These are phyloP conservation scores for Macquaria ambigua DNA, from an alignment of 2,113 vertebrate genomes.

Conservation along the genomic window DNA sequence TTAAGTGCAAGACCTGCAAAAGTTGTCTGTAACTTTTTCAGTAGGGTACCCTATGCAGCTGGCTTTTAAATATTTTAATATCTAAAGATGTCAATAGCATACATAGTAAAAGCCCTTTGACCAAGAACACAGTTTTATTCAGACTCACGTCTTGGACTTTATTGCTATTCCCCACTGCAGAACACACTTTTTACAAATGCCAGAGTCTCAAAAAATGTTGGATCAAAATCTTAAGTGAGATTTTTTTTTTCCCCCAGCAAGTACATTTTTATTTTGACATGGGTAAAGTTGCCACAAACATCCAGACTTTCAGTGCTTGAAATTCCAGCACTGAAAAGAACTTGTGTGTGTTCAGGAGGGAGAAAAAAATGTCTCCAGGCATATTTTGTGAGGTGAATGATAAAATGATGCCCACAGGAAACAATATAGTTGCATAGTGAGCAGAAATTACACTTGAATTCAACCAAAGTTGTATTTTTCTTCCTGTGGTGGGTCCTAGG, in stretches of 20 bases:
- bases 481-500: slow-evolving; percentile 14
- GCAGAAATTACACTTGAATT: slow-evolving; percentile 44
- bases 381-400: slow-evolving; percentile 68
- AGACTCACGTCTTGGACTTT: slow-evolving; percentile 8
- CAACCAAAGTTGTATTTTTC: slow-evolving; percentile 36
- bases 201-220: slow-evolving; percentile 37
- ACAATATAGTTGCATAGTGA: slow-evolving; percentile 44
- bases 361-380: slow-evolving; percentile 54
- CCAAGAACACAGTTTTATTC: slow-evolving; percentile 16
- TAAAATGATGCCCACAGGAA: slow-evolving; percentile 65
- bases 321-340: slow-evolving; percentile 32
- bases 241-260: neutral
- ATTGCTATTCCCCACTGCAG: slow-evolving; percentile 11
- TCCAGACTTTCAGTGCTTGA: slow-evolving; percentile 32
- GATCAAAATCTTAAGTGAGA: slow-evolving; percentile 51
- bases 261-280: slow-evolving; percentile 43
- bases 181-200: slow-evolving; percentile 29
- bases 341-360: slow-evolving; percentile 36
- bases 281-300: slow-evolving; percentile 51
- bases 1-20: neutral
- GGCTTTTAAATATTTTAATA: slow-evolving; percentile 13
- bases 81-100: slow-evolving; percentile 21
- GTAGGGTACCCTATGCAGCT: too few species aligned
- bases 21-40: neutral
- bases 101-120: slow-evolving; percentile 21